Evolutionary conservation across 2,113 vertebrate genomes (phyloP), one percentile per base, ranked within the genome.

Genomic region (Amphiprion percula): DNA sequence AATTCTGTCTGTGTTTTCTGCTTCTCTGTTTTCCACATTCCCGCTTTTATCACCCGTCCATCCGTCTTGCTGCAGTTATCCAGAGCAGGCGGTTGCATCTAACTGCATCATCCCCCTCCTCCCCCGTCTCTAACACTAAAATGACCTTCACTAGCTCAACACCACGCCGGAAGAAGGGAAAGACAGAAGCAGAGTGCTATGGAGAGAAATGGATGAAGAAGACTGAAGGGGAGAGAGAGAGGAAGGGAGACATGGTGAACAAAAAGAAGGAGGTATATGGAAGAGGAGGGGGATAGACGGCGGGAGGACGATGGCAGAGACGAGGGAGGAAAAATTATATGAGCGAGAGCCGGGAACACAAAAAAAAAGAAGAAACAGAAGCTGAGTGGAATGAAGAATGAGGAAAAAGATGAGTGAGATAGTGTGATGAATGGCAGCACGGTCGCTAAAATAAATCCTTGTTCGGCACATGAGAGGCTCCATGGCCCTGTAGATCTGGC

Each of bases 71-170:
- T 39, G 74, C 71, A 61, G 85, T 75, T 77, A 79, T 79, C 79
- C 87, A 50, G 55, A 82, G 70, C 72, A 87, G 85, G 85, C 79
- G 67, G 74, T 77, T 85, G 73, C 24, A 44, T 77, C 30, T 55
- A 84, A 77, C 87, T 44, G 74, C 87, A 83, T 67, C 74, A 67
- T 62, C 79, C 79, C 82, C 80, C 81, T 77, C 75, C 74, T 33
- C 68, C 53, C 30, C 73, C 4, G 7, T 77, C 77, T 59, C 62
- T 49, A 82, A 89, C 74, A 78, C 81, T 64, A 71, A 86, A 87
- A 87, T 90, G 88, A 92, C 92, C 92, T 92, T 93, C 91, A 91
- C 53, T 21, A 41, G 81, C 79, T 84, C 74, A 70, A 77, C 81
- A 61, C 71, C 81, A 61, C 71, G 73, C 63, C 11, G 37, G 78